These are phyloP conservation scores for Andrena bucephala DNA, from an alignment of 2,888 invertebrate species.

Conservation along the genomic window DNA sequence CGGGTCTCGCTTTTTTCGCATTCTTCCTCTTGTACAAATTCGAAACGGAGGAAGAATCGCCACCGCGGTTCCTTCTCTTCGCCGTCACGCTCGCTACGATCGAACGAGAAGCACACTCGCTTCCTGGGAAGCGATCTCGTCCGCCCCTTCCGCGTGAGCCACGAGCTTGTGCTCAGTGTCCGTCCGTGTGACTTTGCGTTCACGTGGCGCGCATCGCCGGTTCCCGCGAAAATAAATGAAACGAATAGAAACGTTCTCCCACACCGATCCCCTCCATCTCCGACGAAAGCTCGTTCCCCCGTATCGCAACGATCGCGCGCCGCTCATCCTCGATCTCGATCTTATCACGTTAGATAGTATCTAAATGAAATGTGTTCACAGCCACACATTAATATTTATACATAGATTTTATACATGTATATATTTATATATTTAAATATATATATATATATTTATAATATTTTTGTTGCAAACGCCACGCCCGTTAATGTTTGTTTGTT, in stretches of 20 bases:
- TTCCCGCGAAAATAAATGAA: conserved; percentile 36
- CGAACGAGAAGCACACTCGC: conserved; percentile 2
- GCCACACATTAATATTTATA: conserved; percentile 84
- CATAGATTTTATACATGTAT: conserved; percentile 55
- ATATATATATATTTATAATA: conserved; percentile 60
- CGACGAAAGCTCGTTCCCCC: conserved; percentile 26
- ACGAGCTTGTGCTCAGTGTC: neutral
- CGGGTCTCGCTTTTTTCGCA: neutral
- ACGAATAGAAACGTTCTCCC: conserved; percentile 42
- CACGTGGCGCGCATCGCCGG: conserved; percentile 23
- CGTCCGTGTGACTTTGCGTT: neutral
- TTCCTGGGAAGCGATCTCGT: neutral
- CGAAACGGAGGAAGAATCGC: neutral
- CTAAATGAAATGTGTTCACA: conserved; percentile 84
- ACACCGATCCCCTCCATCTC: conserved; percentile 14
- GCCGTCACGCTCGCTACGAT: conserved; percentile 12
- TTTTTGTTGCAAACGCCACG: conserved; percentile 61
- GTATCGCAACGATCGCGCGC: conserved; percentile 43
- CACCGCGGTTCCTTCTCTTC: neutral
- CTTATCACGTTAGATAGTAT: conserved; percentile 70
- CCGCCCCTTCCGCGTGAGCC: neutral
- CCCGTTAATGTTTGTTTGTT: conserved; percentile 42
- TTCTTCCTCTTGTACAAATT: no score
- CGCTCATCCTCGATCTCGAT: conserved; percentile 54
- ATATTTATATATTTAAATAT: conserved; percentile 49